phyloP scores from a whole-genome alignment of 1,140 invertebrate genomes.

The Hycleus phaleratus region DNA sequence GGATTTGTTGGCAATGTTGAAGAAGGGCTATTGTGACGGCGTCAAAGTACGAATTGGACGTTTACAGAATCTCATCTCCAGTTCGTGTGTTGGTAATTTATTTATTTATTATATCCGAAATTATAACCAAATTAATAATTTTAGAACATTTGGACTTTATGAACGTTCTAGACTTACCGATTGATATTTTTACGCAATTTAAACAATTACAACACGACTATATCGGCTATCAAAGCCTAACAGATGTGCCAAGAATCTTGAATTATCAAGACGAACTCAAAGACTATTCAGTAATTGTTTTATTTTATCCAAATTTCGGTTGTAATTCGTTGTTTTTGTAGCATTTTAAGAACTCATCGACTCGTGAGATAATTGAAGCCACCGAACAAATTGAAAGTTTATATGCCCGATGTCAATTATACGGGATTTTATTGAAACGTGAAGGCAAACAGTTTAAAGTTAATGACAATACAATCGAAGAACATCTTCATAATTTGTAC shows the following conservation, averaged over 20 bases:
- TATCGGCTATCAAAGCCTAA: constrained; percentile 93
- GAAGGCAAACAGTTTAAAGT: constrained; percentile 72
- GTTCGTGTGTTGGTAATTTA: constrained; percentile 76
- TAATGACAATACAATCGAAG: constrained; percentile 54
- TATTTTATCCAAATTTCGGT: neutral
- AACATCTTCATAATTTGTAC: constrained; percentile 73
- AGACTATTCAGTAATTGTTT: constrained; percentile 50
- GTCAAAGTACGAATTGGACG: constrained; percentile 91
- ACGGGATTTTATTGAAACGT: constrained; percentile 74
- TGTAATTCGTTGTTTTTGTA: constrained; percentile 19
- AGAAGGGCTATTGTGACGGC: constrained; percentile 92
- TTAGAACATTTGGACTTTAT: constrained; percentile 94
- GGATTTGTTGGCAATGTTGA: constrained; percentile 92
- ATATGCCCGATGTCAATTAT: constrained; percentile 72
- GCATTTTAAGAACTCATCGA: constrained; percentile 52
- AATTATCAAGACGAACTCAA: constrained; percentile 59
- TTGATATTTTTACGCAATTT: constrained; percentile 70
- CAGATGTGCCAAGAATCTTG: constrained; percentile 83
- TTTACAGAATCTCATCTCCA: constrained; percentile 91
- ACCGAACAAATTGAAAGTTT: constrained; percentile 63
- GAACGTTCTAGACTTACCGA: constrained; percentile 63
- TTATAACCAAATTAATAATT: constrained; percentile 19
- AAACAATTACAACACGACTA: constrained; percentile 85
- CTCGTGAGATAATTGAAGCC: constrained; percentile 65
- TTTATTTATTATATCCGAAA: neutral